Evolutionary conservation across 2,888 invertebrate species (phyloP).

Genomic region (Conomelus anceps): DNA sequence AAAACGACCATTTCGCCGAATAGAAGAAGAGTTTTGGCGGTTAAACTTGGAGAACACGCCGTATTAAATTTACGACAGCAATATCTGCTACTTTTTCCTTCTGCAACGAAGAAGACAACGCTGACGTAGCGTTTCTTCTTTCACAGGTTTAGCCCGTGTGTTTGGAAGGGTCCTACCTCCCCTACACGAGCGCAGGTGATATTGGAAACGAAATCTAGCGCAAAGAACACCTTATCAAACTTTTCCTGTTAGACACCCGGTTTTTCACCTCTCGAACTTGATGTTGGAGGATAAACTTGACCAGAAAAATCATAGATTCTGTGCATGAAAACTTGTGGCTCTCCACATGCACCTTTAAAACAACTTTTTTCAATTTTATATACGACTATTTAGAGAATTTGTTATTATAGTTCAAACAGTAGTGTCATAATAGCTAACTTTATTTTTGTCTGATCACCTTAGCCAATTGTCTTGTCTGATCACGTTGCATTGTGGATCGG

Average conservation of each 20-base stretch:
- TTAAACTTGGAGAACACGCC: not conserved
- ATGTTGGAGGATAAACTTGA: not conserved
- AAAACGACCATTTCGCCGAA: not conserved
- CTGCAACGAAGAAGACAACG: not conserved
- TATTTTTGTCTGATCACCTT: too few relatives aligned
- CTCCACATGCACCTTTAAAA: too few relatives aligned
- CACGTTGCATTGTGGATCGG: too few relatives aligned
- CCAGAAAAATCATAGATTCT: not conserved
- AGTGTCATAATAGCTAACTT: too few relatives aligned
- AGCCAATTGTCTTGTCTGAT: too few relatives aligned
- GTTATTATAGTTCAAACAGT: too few relatives aligned
- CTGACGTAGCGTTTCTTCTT: not conserved
- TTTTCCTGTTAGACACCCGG: not conserved
- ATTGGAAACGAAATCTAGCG: not conserved
- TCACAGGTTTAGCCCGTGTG: not conserved
- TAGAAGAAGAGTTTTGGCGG: not conserved
- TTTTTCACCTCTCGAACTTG: not conserved
- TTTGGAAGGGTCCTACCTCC: too few relatives aligned
- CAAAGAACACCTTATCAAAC: not conserved
- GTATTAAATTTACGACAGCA: not conserved
- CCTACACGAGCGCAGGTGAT: not conserved
- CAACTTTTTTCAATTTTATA: too few relatives aligned
- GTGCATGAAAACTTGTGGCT: too few relatives aligned
- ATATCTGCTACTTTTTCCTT: not conserved
- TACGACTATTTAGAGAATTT: too few relatives aligned